Evolutionary conservation across 2,113 vertebrate species (phyloP).

Genomic region (Neodon shergylaensis): DNA sequence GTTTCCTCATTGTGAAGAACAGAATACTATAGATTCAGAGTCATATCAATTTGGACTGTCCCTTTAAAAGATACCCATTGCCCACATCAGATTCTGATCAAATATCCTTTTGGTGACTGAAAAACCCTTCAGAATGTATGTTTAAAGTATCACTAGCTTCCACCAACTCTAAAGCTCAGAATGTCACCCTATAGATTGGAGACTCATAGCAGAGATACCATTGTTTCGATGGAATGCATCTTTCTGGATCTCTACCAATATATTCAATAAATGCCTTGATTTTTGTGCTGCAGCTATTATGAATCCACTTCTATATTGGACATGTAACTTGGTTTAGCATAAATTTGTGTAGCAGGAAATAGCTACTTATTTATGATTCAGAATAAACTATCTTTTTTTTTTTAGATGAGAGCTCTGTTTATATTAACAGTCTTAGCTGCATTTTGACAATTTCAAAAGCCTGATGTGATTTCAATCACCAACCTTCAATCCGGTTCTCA

Average conservation of each 20-base stretch:
- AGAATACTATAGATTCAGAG: no score
- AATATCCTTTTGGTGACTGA: background rate
- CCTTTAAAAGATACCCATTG: background rate
- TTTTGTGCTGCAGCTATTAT: background rate
- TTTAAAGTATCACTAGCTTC: background rate
- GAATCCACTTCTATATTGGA: background rate
- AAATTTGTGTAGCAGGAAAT: background rate
- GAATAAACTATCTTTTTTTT: background rate
- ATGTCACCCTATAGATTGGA: no score
- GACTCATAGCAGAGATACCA: background rate
- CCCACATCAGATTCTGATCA: background rate
- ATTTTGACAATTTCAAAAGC: background rate
- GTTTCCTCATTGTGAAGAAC: background rate
- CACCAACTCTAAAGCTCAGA: background rate
- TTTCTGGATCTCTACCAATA: background rate
- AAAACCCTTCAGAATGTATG: background rate
- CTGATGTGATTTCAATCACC: background rate
- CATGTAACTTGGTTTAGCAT: background rate
- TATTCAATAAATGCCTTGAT: background rate
- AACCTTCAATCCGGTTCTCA: background rate
- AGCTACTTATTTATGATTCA: background rate
- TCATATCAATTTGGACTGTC: no score
- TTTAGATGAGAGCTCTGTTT: background rate
- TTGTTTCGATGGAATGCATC: background rate
- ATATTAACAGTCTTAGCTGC: background rate